Percentiles rank a stretch among this genome's conserved stretches.
Conservation (phyloP, 2,888 invertebrate species). For the Brenthis hecate region DNA sequence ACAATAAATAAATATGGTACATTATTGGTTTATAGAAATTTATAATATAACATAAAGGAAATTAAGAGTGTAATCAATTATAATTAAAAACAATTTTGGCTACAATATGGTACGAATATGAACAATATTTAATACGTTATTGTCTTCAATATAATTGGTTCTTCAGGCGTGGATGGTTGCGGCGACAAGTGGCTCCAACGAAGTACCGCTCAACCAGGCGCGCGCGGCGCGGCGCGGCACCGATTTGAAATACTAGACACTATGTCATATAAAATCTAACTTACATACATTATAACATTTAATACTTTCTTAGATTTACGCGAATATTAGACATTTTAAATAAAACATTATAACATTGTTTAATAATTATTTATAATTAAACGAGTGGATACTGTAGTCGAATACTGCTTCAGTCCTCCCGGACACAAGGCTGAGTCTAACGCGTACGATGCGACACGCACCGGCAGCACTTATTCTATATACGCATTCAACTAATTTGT, state of each 20-base stretch:
- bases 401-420: conserved; percentile 41
- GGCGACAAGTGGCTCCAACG: not conserved
- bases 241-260: conserved; percentile 10
- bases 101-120: not conserved
- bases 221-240: not conserved
- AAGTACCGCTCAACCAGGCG: not conserved
- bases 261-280: conserved; percentile 36
- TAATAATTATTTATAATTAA: conserved; percentile 29
- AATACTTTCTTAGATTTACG: too few species aligned
- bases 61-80: too few species aligned
- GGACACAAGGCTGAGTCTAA: conserved; percentile 21
- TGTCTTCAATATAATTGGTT: conserved; percentile 22
- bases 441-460: conserved; percentile 5
- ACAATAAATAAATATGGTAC: too few species aligned
- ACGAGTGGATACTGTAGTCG: conserved; percentile 38
- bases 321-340: too few species aligned
- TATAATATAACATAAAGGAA: too few species aligned
- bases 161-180: conserved; percentile 6
- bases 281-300: conserved; percentile 14
- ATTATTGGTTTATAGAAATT: too few species aligned
- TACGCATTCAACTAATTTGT: conserved; percentile 11
- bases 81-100: too few species aligned
- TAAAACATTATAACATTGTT: conserved; percentile 4
- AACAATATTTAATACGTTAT: conserved; percentile 18
- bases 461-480: conserved; percentile 18